A percentile compares a stretch with the other conserved stretches of the same genome.
These are phyloP conservation scores for Mixornis gularis DNA, from an alignment of 2,113 vertebrate species.

Conservation along the genomic window DNA sequence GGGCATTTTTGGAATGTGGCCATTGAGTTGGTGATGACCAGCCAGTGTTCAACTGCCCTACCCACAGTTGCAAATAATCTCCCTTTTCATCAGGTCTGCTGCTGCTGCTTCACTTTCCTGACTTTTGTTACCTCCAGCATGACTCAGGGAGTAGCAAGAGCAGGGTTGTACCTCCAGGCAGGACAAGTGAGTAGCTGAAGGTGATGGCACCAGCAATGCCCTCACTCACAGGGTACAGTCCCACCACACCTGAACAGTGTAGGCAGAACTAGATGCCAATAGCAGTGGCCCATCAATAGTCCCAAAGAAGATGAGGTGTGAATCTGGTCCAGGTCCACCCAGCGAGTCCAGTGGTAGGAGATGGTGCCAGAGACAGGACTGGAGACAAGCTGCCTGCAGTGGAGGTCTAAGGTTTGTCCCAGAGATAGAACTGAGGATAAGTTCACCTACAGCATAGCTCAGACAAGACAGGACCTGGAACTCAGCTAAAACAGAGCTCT, in stretches of 20 bases:
- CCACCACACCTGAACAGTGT: background rate
- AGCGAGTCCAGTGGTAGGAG: rapidly evolving
- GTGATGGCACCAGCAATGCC: background rate
- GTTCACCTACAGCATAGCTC: background rate
- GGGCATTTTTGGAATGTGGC: background rate
- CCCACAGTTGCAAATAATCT: rapidly evolving
- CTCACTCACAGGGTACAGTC: background rate
- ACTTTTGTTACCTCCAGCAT: background rate
- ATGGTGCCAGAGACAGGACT: background rate
- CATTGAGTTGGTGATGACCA: background rate
- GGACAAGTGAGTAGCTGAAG: background rate
- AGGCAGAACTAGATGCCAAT: background rate
- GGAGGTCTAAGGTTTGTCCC: background rate
- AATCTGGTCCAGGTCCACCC: background rate
- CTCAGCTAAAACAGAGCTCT: background rate
- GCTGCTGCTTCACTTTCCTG: background rate
- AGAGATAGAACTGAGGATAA: background rate
- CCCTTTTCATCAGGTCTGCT: background rate
- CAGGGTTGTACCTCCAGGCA: background rate
- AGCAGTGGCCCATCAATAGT: background rate
- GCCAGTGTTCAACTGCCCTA: background rate
- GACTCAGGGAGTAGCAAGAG: background rate
- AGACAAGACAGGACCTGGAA: background rate
- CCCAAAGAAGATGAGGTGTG: background rate
- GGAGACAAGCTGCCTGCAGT: background rate